These are phyloP conservation scores for Brachycybe producta DNA, from an alignment of 2,888 invertebrate species.

Conservation along the genomic window DNA sequence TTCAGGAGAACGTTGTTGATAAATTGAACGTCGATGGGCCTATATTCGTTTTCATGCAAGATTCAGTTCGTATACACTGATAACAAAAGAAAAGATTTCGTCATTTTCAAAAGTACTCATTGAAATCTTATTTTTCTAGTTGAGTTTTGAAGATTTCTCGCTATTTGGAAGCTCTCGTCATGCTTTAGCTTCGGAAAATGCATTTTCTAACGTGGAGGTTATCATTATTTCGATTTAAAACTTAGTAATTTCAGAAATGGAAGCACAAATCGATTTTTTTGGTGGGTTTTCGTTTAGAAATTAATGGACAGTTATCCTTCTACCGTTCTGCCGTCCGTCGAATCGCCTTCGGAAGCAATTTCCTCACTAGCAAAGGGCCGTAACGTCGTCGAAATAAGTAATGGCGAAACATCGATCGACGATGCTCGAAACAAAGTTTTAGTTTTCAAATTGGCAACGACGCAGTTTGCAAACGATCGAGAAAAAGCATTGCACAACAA, in stretches of 20 bases:
- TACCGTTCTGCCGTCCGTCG: slow-evolving; percentile 6
- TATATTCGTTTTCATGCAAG: slow-evolving; percentile 10
- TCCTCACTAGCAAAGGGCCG: neutral
- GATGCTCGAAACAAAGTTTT: neutral
- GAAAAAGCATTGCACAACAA: neutral
- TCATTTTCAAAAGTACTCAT: too few species aligned
- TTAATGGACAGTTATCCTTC: slow-evolving; percentile 4
- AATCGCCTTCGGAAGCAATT: slow-evolving; percentile 3
- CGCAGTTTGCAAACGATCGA: neutral
- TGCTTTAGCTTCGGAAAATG: neutral
- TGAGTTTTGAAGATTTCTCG: slow-evolving; percentile 17
- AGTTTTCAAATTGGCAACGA: neutral
- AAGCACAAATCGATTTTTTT: neutral
- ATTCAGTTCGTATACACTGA: neutral
- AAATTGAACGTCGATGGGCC: slow-evolving; percentile 4
- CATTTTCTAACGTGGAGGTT: slow-evolving; percentile 9
- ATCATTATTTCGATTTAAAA: too few species aligned
- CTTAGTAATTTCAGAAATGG: neutral
- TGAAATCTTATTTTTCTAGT: slow-evolving; percentile 3
- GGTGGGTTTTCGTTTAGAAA: neutral
- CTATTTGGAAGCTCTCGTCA: slow-evolving; percentile 2
- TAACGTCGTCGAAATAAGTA: neutral
- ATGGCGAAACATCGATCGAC: neutral
- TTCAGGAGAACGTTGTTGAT: slow-evolving; percentile 6
- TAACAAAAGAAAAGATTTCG: neutral